A percentile compares a stretch with the other conserved stretches of the same genome.
These are phyloP conservation scores for Dryobotodes eremita DNA, from an alignment of 2,888 invertebrate genomes.

Conservation along the genomic window DNA sequence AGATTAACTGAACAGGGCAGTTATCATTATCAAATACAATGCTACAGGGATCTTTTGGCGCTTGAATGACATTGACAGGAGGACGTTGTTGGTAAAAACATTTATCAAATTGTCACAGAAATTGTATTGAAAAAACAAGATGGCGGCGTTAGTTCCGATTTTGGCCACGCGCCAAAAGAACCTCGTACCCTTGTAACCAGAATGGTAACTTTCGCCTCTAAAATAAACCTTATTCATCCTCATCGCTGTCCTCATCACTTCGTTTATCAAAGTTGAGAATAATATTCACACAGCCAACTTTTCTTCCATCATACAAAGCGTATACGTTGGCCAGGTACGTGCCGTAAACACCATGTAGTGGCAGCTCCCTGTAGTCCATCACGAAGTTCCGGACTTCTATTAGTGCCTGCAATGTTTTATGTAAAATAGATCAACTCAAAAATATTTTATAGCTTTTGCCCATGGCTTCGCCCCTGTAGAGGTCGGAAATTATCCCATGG, in stretches of 20 bases:
- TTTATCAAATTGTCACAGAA: not conserved
- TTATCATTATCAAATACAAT: not conserved
- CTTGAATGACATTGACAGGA: not conserved
- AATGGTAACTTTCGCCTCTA: not conserved
- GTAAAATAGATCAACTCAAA: not conserved
- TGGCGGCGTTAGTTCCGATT: no score
- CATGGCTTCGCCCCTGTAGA: no score
- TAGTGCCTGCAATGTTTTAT: conserved; percentile 15
- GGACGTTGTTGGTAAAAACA: no score
- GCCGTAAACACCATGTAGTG: conserved; percentile 23
- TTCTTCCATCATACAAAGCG: not conserved
- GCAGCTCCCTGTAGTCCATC: conserved; percentile 41
- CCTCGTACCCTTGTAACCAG: not conserved
- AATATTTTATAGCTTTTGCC: not conserved
- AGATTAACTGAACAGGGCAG: not conserved
- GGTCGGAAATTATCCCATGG: not conserved
- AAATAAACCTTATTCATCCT: not conserved
- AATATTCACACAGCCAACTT: not conserved
- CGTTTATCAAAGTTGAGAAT: conserved; percentile 31
- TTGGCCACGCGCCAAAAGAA: no score
- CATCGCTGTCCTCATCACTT: conserved; percentile 9
- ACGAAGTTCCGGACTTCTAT: conserved; percentile 24
- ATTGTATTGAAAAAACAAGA: not conserved
- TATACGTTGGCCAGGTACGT: conserved; percentile 13
- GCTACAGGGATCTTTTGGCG: not conserved